Evolutionary conservation across 1,140 invertebrate genomes (phyloP).

Genomic region (Anastrepha ludens): DNA sequence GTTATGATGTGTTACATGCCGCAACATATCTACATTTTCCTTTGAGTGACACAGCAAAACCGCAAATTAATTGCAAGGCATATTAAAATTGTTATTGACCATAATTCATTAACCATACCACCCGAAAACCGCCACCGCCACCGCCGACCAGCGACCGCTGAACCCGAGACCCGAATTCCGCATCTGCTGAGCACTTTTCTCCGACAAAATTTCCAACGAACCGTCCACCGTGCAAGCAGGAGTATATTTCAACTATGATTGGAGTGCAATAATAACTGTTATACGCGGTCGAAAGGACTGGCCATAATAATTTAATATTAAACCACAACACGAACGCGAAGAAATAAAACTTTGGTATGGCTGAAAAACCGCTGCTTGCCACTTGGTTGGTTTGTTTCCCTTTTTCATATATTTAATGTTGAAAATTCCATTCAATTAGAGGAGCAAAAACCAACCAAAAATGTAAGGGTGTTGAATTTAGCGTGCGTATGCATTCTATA

Average conservation of each 20-base stretch:
- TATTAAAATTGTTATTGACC: constrained; percentile 72
- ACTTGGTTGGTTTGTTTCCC: not conserved
- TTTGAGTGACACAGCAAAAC: constrained; percentile 29
- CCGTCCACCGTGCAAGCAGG: not conserved
- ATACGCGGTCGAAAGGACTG: not conserved
- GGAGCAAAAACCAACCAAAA: not conserved
- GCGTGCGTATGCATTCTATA: too few relatives aligned
- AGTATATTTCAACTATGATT: constrained; percentile 6
- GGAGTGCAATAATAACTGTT: not conserved
- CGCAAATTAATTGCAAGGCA: constrained; percentile 72
- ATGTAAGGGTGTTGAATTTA: too few relatives aligned
- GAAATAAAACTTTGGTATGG: not conserved
- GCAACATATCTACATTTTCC: not conserved
- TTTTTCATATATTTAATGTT: not conserved
- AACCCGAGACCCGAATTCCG: not conserved
- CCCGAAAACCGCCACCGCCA: too few relatives aligned
- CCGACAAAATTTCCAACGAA: not conserved
- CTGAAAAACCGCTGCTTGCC: constrained; percentile 1
- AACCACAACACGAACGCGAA: not conserved
- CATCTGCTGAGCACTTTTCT: not conserved
- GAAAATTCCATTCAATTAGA: not conserved
- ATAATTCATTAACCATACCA: constrained; percentile 63
- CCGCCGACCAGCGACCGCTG: not conserved
- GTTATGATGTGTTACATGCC: too few relatives aligned
- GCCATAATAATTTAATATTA: constrained; percentile 37